Base-by-base conservation (phyloP, 2,797 vertebrate genomes). In the Aselliscus stoliczkanus region DNA sequence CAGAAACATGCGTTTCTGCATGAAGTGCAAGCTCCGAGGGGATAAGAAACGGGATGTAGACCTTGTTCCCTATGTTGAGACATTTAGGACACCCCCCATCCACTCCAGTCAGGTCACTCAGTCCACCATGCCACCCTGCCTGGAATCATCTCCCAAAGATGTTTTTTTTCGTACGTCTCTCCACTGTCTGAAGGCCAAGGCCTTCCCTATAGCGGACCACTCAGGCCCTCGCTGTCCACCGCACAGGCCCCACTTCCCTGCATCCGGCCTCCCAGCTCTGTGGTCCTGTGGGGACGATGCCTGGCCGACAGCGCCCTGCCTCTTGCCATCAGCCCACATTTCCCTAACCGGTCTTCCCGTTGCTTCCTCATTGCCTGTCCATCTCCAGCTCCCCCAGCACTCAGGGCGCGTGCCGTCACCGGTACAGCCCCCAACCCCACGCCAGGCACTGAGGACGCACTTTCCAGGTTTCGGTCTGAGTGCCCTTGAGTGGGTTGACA, bases 361-460 rank as follows among this genome's bases (percentile, higher is more conserved):
- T 17, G 70, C 73, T 76, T 15, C 50, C 42, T 7, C 11, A 0
- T 17, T 1, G 7, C 2, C 4, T 1, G 2, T 13, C 47, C 21
- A 11, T 42, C 58, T n/a, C 44, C 31, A n/a, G 29, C 44, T 27
- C 29, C 50, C 8, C 47, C n/a, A 1, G 27, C 4, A 27, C 54
- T 37, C 5, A 7, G 75, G 52, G 18, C 14, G 5, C 0, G 0
- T 1, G 27, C 7, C 21, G 39, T 3, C 29, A 10, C 2, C 4
- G 6, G 56, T 11, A 15, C 12, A 27, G 2, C 69, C 3, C 2
- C 3, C 1, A 4, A 17, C 31, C 47, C n/a, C 9, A 0, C 2
- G 15, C 39, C 29, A 0, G 31, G 23, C 9, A 0, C n/a, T 1
- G 27, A 7, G 56, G 25, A 21, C 14, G 6, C 34, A 9, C 27